phyloP scores from a whole-genome alignment of 2,113 vertebrate genomes.

The Rhineura floridana region DNA sequence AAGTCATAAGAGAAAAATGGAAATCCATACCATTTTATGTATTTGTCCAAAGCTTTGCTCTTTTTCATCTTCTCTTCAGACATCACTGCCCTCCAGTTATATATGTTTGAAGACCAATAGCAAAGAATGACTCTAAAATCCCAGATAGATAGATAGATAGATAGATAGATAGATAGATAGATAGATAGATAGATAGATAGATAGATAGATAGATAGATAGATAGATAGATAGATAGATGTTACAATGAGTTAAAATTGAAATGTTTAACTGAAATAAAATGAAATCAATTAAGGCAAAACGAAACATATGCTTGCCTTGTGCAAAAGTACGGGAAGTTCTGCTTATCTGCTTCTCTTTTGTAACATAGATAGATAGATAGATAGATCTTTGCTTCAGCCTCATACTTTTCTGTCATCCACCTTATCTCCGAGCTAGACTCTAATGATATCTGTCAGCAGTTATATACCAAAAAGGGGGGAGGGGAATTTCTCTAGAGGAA shows the following conservation, averaged over 20 bases:
- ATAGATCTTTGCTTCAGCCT: not conserved
- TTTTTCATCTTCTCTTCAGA: slow-evolving; percentile 25
- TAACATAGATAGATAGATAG: too few relatives aligned
- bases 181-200: too few relatives aligned
- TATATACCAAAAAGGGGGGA: not conserved
- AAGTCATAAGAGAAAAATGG: not conserved
- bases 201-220: too few relatives aligned
- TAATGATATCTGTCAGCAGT: slow-evolving; percentile 7
- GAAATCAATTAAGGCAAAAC: too few relatives aligned
- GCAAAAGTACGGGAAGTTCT: too few relatives aligned
- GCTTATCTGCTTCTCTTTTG: too few relatives aligned
- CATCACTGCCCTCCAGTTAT: slow-evolving; percentile 62
- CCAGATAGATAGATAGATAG: not conserved
- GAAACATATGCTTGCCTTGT: too few relatives aligned
- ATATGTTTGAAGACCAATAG: slow-evolving; percentile 37
- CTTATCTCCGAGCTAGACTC: slow-evolving; percentile 4
- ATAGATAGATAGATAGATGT: too few relatives aligned
- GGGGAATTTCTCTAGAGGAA: not conserved
- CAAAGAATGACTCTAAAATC: not conserved
- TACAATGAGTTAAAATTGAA: too few relatives aligned
- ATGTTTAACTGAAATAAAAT: too few relatives aligned
- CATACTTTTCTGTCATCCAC: not conserved
- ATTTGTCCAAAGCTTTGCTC: not conserved
- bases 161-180: too few relatives aligned
- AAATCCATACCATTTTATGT: not conserved